These are phyloP conservation scores for Minunthozetes semirufus DNA, from an alignment of 2,888 invertebrate species.

Conservation along the genomic window DNA sequence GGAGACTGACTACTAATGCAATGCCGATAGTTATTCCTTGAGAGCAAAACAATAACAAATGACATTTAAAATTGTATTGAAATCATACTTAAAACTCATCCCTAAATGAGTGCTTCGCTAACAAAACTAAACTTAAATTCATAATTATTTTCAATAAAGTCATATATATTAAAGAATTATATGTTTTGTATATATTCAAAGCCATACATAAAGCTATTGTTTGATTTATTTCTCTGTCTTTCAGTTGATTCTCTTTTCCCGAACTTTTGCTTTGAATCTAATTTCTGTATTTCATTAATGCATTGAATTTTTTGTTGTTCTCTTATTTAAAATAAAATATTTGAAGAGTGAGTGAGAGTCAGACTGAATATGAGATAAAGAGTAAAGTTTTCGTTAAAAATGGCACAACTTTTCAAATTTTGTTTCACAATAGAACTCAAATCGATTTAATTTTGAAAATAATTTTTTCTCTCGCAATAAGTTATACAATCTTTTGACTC, in stretches of 20 bases:
- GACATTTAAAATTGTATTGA: constrained; percentile 25
- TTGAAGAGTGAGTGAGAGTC: background rate
- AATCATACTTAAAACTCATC: background rate
- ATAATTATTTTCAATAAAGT: background rate
- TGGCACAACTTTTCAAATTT: background rate
- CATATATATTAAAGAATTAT: background rate
- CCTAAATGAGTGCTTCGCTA: background rate
- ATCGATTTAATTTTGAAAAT: background rate
- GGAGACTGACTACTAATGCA: background rate
- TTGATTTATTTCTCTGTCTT: background rate
- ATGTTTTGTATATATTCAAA: background rate
- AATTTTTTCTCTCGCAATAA: background rate
- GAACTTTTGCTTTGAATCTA: background rate
- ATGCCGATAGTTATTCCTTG: constrained; percentile 1
- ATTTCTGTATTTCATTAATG: constrained; percentile 12
- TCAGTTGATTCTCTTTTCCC: background rate
- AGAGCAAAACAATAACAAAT: constrained; percentile 25
- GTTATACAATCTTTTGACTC: background rate
- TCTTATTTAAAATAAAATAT: background rate
- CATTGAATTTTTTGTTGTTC: background rate
- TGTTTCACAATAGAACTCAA: background rate
- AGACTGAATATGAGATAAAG: background rate
- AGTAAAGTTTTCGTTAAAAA: background rate
- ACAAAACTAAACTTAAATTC: background rate
- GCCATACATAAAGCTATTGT: background rate